Percentiles rank a stretch among this genome's conserved stretches.
Conservation (phyloP, 2,797 vertebrate species). For the Coluber constrictor region DNA sequence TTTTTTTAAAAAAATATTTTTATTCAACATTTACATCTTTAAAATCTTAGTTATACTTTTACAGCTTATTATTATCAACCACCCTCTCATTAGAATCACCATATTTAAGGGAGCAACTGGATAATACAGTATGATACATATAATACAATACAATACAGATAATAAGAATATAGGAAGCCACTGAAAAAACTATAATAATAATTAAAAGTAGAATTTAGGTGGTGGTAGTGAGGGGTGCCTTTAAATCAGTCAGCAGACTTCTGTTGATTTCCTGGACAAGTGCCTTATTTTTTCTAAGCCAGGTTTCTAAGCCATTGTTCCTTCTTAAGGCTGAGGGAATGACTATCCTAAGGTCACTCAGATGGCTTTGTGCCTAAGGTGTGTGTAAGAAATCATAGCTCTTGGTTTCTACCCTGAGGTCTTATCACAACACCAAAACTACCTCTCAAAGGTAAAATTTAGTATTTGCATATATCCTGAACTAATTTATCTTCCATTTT, state of each 20-base stretch:
- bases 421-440: background rate
- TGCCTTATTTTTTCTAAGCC: background rate
- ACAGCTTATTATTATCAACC: background rate
- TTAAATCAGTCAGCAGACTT: background rate
- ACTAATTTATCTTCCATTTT: background rate
- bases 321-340: background rate
- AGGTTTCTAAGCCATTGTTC: background rate
- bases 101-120: background rate
- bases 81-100: background rate
- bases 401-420: background rate
- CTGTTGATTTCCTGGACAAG: background rate
- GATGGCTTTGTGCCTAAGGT: background rate
- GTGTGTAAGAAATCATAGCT: background rate
- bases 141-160: background rate
- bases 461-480: background rate
- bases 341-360: background rate
- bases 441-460: background rate
- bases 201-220: background rate
- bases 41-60: no score
- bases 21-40: no score
- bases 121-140: background rate
- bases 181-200: background rate
- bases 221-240: background rate
- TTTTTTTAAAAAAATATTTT: no score
- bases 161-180: background rate